Base-by-base conservation (phyloP, 2,113 vertebrate genomes). In the Triplophysa rosa region DNA sequence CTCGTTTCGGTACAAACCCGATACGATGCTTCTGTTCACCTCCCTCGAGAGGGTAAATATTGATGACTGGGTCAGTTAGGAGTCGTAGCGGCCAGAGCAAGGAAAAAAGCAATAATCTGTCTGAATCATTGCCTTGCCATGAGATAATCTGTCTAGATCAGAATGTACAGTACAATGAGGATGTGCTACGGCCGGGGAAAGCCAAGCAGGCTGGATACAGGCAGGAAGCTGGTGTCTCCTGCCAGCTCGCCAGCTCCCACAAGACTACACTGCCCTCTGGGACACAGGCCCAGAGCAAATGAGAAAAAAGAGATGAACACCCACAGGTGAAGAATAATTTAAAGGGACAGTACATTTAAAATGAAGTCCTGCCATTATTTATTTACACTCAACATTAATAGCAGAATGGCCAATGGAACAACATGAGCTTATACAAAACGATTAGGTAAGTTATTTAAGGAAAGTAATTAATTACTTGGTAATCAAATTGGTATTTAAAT, bases 111-210 rank as follows among this genome's bases (percentile, higher is more conserved):
- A 80, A 87, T 88, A 91, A 90, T 91, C 90, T 88, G 88, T 90
- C 88, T 90, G 80, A 75, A 91, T 91, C 90, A 88, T 84, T 88
- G 88, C 89, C 86, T 88, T 84, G 87, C 89, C 87, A 86, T 29
- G 88, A 90, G 90, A 91, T 92, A 92, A 93, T 90, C 88, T 83
- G 84, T 90, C 90, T 90, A 86, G 88, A 88, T 88, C 82, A 78
- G 73, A 76, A 84, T 84, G 89, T 87, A 69, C 88, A 64, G 77
- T 82, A 79, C 24, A 66, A 67, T 33, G 42, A 58, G 47, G 54
- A 16, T 75, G n/a, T 1, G 56, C 24, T 71, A 47, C 72, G 47
- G 21, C 61, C 7, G 54, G 19, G 56, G 64, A 72, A 88, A 85
- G 85, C 72, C 59, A 54, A 79, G 78, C 80, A 77, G 80, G 87